Percentiles rank a stretch among this genome's conserved stretches.
phyloP scores from a whole-genome alignment of 2,797 vertebrate genomes.

The Setipinna tenuifilis region DNA sequence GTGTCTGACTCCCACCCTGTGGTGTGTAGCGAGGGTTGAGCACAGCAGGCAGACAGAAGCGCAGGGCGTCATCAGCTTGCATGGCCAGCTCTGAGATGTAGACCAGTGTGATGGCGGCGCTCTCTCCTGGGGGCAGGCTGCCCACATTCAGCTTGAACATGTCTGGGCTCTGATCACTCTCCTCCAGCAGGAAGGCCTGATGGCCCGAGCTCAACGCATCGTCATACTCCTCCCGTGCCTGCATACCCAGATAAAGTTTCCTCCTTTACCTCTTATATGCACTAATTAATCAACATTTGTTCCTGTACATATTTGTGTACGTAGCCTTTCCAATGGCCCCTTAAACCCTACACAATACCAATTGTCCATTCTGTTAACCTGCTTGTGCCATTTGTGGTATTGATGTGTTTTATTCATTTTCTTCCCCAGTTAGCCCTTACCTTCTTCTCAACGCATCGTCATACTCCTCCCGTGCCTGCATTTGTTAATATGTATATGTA shows the following conservation, averaged over 20 bases:
- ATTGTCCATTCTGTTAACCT: no score
- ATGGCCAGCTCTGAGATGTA: slow-evolving; percentile 80
- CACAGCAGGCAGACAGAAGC: slow-evolving; percentile 79
- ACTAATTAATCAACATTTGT: no score
- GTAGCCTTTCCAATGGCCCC: no score
- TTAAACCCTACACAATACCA: no score
- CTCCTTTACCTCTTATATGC: no score
- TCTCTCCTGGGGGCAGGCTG: slow-evolving; percentile 76
- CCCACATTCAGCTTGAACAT: slow-evolving; percentile 76
- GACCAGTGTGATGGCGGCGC: slow-evolving; percentile 75
- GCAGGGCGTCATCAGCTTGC: slow-evolving; percentile 76
- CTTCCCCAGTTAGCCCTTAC: no score
- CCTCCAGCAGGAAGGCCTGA: slow-evolving; percentile 78
- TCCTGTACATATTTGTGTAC: no score
- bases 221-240: slow-evolving; percentile 71
- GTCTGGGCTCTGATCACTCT: slow-evolving; percentile 75
- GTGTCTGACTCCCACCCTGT: slow-evolving; percentile 58
- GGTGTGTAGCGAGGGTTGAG: slow-evolving; percentile 82
- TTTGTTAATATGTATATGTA: no score
- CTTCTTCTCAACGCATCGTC: slow-evolving; percentile 70
- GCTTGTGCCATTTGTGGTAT: no score
- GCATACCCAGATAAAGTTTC: background rate
- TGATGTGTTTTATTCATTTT: no score
- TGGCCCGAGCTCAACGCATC: slow-evolving; percentile 71
- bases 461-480: slow-evolving; percentile 69